Evolutionary conservation across 2,888 invertebrate species (phyloP), one percentile per base, ranked within the genome.

Genomic region (Lordiphosa andalusiaca): DNA sequence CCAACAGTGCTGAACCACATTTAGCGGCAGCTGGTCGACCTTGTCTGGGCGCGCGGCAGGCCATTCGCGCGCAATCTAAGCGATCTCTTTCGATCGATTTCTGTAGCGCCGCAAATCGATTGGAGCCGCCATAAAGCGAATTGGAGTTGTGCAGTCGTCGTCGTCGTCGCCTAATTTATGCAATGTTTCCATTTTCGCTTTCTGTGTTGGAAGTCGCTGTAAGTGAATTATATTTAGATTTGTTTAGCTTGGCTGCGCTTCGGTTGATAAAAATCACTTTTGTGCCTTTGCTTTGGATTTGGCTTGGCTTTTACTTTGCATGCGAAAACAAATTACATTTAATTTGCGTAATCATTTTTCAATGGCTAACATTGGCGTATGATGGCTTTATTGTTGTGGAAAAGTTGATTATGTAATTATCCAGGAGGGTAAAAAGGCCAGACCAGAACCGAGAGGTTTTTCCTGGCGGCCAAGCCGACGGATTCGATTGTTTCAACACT

Each of bases 191-290:
- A 40, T 59, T 69, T 55, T 47, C 44, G 53, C 21, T 51, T 63
- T 56, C 71, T 57, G 53, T 67, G 19, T 58, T 47, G 21, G 44
- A 10, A 16, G 37, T 48, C 40, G 53, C 44, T 71, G 65, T 64
- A 82, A 78, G 69, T 67, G 62, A 77, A 77, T 76, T 77, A 76
- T 61, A 73, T 70, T 73, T 56, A 72, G 83, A 80, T 78, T 71
- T 67, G 67, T 60, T 83, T 68, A 48, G 76, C 67, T 58, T 62
- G 67, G 72, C 58, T 77, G 73, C 67, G 76, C 67, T 64, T 61
- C 33, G 46, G 66, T 48, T 71, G 84, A 83, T 83, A 77, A 73
- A 61, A 68, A 77, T 77, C 77, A 44, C 70, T 65, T 75, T 70
- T 67, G 58, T 36, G 65, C 47, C 57, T 57, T 65, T 66, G 50